Conservation (phyloP, 1,140 invertebrate species). For the Drosophila fuyamai region DNA sequence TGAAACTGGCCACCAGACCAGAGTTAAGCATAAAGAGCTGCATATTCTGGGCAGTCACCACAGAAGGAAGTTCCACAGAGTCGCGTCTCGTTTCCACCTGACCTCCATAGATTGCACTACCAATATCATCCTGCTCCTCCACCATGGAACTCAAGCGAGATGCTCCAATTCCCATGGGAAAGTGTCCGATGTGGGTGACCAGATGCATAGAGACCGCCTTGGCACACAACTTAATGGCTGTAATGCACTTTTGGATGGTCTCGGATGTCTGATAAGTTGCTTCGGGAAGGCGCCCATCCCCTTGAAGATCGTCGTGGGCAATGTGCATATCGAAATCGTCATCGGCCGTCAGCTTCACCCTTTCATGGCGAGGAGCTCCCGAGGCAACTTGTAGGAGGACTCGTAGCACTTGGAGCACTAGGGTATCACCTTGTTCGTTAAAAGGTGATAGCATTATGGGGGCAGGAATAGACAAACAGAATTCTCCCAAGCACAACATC, state of each 20-base stretch:
- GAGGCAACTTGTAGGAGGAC: conserved; percentile 85
- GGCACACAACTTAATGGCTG: conserved; percentile 88
- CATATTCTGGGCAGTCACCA: conserved; percentile 93
- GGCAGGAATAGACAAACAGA: conserved; percentile 90
- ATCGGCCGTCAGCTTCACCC: conserved; percentile 80
- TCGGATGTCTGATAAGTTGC: conserved; percentile 84
- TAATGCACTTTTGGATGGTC: conserved; percentile 85
- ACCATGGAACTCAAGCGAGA: conserved; percentile 91
- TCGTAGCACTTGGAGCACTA: conserved; percentile 86
- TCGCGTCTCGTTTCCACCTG: conserved; percentile 61
- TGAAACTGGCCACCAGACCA: conserved; percentile 93
- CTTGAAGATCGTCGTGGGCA: conserved; percentile 87
- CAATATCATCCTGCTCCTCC: conserved; percentile 95
- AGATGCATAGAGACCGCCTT: conserved; percentile 92
- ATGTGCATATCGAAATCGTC: conserved; percentile 91
- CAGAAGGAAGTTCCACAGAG: conserved; percentile 71
- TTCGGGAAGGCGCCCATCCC: conserved; percentile 78
- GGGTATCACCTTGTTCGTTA: conserved; percentile 85
- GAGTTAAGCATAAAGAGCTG: conserved; percentile 95
- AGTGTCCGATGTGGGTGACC: conserved; percentile 94
- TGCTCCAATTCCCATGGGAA: conserved; percentile 95
- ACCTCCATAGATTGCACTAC: conserved; percentile 11
- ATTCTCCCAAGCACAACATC: conserved; percentile 96
- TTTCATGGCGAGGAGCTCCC: conserved; percentile 79
- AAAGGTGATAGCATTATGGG: conserved; percentile 63